Percentiles rank a stretch among this genome's conserved stretches.
phyloP scores from a whole-genome alignment of 2,888 invertebrate genomes.

The Eupsilia transversa region DNA sequence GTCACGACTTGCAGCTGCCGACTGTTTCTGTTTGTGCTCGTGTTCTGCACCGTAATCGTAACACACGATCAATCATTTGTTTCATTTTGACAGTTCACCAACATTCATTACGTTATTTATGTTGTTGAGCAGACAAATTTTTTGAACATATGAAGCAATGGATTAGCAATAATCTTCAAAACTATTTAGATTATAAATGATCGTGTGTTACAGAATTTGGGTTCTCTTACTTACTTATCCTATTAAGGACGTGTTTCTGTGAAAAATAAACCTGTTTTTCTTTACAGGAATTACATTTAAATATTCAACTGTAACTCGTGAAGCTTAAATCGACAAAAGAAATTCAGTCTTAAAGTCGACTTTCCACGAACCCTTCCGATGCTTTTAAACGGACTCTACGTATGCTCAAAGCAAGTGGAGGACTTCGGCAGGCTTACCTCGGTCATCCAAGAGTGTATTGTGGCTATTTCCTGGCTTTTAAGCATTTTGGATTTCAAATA shows the following conservation, averaged over 20 bases:
- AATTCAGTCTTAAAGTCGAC: not conserved
- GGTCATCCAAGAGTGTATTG: slow-evolving; percentile 6
- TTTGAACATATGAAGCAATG: too few relatives aligned
- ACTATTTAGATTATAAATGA: too few relatives aligned
- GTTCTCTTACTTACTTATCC: not conserved
- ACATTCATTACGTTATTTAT: too few relatives aligned
- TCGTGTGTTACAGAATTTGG: too few relatives aligned
- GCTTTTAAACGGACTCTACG: slow-evolving; percentile 8
- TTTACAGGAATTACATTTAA: not conserved
- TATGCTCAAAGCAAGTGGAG: slow-evolving; percentile 22
- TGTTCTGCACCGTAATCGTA: too few relatives aligned
- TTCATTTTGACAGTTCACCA: too few relatives aligned
- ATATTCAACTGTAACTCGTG: not conserved
- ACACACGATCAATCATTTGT: too few relatives aligned
- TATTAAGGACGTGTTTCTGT: not conserved
- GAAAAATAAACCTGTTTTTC: not conserved
- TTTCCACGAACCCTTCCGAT: not conserved
- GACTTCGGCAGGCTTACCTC: not conserved
- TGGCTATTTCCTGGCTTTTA: slow-evolving; percentile 3
- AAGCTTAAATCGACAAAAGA: not conserved
- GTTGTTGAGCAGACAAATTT: too few relatives aligned
- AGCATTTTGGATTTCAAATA: not conserved
- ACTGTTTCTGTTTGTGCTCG: not conserved
- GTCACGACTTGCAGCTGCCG: too few relatives aligned
- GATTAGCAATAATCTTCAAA: too few relatives aligned